Evolutionary conservation across 30 jellyfish, hydroid and myxozoan species (phyloP), one percentile per base, ranked within the genome.

Genomic region (Hydractinia echinata): DNA sequence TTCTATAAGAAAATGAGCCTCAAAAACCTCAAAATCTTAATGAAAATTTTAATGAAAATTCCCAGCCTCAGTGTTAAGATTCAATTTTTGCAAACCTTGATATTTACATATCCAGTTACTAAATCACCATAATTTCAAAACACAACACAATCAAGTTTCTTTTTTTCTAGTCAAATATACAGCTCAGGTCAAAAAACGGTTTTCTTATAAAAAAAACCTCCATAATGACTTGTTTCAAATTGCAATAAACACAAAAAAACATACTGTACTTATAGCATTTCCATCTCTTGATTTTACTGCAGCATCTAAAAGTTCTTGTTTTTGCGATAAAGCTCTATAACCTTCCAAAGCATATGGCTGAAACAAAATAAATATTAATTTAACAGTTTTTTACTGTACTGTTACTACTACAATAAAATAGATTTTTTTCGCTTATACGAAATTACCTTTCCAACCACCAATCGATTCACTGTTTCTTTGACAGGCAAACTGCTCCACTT

Each of bases 291-390:
- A 20, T 20, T 50, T 30, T 11, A 71, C 81, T 19, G 81, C 61
- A 14, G 18, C 61, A n/a, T 30, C 10, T 60, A 71, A 52, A 8
- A 71, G 53, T 71, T 71, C 81, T 20, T 71, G 49, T n/a, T 71
- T 71, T 50, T 71, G 81, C 13, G 55, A 20, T n/a, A 71, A 52
- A 0, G 81, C 49, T 20, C 51, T 71, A n/a, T 71, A 71, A 30
- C 81, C 81, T 71, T 71, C 81, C 53, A 71, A 71, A 14, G 61
- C 55, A 71, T 71, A 71, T 6, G 55, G 61, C 81, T 71, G 61
- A 13, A 51, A 72, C 2, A 44, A 72, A 50, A 68, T 14, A 68
- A 20, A 14, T 15, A 68, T 18, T 2, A 68, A 68, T 0, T 68
- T 68, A 68, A 9, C 54, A 16, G 13, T 30, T 9, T 6, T 6